These are phyloP conservation scores for Ganaspis brasiliensis DNA, from an alignment of 2,888 invertebrate species.

Conservation along the genomic window DNA sequence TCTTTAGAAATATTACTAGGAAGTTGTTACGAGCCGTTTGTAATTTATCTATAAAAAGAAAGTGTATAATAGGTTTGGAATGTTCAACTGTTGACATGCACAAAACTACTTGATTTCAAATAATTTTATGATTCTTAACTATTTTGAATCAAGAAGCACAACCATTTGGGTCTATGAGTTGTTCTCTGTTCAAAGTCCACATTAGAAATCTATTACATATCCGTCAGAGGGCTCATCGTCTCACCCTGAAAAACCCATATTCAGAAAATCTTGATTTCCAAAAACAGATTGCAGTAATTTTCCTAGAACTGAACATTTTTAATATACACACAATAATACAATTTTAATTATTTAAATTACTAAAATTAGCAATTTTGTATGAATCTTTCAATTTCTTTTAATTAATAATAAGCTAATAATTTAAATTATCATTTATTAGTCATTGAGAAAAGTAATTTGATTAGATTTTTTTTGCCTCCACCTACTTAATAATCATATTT, in stretches of 20 bases:
- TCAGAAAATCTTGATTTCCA: not conserved
- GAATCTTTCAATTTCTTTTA: no score
- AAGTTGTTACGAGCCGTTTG: no score
- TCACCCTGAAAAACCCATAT: not conserved
- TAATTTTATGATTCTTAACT: not conserved
- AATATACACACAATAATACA: no score
- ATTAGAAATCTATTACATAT: constrained; percentile 8
- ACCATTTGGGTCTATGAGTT: constrained; percentile 9
- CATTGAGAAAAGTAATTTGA: no score
- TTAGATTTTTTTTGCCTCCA: no score
- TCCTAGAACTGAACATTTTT: not conserved
- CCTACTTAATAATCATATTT: constrained; percentile 49
- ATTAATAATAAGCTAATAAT: no score
- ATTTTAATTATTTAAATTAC: no score
- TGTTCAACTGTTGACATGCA: not conserved
- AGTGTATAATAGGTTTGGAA: not conserved
- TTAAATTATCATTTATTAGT: no score
- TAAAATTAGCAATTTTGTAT: no score
- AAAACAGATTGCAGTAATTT: not conserved
- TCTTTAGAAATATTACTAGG: no score
- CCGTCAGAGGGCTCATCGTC: constrained; percentile 11
- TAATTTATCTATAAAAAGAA: no score
- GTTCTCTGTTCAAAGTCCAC: constrained; percentile 15
- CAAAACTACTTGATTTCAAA: not conserved
- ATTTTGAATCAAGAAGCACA: not conserved